These are phyloP conservation scores for Spheniscus humboldti DNA, from an alignment of 2,797 vertebrate genomes.

Conservation along the genomic window DNA sequence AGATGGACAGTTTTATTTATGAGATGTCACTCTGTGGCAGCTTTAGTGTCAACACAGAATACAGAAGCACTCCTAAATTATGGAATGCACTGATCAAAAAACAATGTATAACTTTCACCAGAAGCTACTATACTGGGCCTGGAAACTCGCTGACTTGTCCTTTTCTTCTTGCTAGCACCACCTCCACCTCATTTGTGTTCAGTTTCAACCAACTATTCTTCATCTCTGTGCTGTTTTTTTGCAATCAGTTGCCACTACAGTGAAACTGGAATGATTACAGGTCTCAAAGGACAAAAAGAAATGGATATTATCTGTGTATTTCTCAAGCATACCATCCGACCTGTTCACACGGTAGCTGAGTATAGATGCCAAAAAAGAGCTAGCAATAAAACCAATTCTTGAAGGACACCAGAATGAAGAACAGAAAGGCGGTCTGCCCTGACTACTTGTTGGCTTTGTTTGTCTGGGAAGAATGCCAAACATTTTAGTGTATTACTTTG, in stretches of 20 bases:
- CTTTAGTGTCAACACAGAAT: not conserved
- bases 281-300: not conserved
- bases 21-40: not conserved
- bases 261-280: not conserved
- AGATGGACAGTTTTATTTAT: not conserved
- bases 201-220: not conserved
- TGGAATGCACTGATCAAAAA: not conserved
- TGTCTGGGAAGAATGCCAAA: conserved; percentile 19
- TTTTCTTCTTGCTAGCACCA: not conserved
- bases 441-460: not conserved
- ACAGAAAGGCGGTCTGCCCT: not conserved
- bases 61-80: not conserved
- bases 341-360: not conserved
- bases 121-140: not conserved
- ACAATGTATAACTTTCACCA: not conserved
- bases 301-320: not conserved
- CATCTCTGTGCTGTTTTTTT: not conserved
- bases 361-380: not conserved
- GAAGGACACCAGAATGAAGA: not conserved
- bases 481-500: conserved; percentile 25
- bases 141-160: not conserved
- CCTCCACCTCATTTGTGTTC: not conserved
- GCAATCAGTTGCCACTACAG: not conserved
- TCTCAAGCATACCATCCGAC: not conserved
- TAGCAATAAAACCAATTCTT: not conserved